Percentiles rank a stretch among this genome's conserved stretches.
These are phyloP conservation scores for Chaetorhynchus papuensis DNA, from an alignment of 2,113 vertebrate genomes.

Conservation along the genomic window DNA sequence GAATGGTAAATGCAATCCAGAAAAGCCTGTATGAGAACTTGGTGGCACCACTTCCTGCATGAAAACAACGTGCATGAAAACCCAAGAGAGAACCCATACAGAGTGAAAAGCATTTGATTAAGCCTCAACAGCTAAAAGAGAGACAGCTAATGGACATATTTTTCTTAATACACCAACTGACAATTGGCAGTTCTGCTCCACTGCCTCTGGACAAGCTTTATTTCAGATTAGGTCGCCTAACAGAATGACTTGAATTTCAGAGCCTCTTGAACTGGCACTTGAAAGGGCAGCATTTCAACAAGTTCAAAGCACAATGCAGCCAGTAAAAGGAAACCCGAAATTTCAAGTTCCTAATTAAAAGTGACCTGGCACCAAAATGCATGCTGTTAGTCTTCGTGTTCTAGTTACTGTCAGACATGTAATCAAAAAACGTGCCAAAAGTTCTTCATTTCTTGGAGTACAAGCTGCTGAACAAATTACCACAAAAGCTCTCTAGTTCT, in stretches of 20 bases:
- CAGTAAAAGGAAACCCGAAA: neutral
- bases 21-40: constrained; percentile 88
- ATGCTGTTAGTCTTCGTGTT: neutral
- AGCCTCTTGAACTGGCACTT: neutral
- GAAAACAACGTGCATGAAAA: constrained; percentile 28
- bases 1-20: constrained; percentile 92
- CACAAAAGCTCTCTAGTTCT: neutral
- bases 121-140: neutral
- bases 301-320: neutral
- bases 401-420: neutral
- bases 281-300: neutral
- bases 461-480: neutral
- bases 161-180: neutral
- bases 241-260: neutral
- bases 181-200: neutral
- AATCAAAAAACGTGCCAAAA: neutral
- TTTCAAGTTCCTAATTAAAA: constrained; percentile 14
- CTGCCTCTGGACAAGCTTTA: neutral
- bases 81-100: neutral
- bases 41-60: constrained; percentile 87
- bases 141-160: neutral
- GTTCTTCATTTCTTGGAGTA: neutral
- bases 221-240: neutral
- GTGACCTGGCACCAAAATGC: neutral
- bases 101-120: neutral